Conservation (phyloP, 2,797 vertebrate species). For the Rhinoraja longicauda region DNA sequence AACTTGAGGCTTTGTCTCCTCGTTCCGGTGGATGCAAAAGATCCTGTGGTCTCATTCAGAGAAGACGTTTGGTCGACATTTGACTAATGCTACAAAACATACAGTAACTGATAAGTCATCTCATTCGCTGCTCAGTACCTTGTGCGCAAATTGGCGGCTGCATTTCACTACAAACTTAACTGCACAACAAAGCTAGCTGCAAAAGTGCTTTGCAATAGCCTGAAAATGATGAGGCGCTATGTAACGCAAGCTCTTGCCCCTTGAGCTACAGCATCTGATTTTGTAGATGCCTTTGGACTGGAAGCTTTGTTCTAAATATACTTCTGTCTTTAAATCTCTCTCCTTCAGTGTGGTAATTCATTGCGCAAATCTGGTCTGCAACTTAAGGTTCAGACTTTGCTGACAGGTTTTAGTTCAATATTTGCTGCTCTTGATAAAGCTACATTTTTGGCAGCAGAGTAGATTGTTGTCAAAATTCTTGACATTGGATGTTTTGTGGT, state of each 20-base stretch:
- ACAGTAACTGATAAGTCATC: neutral
- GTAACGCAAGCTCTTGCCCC: neutral
- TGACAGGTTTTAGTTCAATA: neutral
- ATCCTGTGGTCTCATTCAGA: neutral
- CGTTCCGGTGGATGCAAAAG: neutral
- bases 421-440: neutral
- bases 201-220: neutral
- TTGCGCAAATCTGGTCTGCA: constrained; percentile 18
- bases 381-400: neutral
- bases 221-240: neutral
- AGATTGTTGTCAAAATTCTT: neutral
- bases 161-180: neutral
- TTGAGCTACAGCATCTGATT: too few relatives aligned
- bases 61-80: neutral
- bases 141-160: constrained; percentile 6
- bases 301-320: neutral
- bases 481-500: neutral
- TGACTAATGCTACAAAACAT: neutral
- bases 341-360: neutral
- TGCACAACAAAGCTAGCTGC: neutral
- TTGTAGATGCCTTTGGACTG: neutral
- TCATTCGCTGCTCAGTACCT: neutral
- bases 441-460: neutral
- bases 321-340: neutral
- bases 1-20: neutral